Evolutionary conservation across 1,140 invertebrate species (phyloP), one percentile per base, ranked within the genome.

Genomic region (Centruroides sculpturatus): DNA sequence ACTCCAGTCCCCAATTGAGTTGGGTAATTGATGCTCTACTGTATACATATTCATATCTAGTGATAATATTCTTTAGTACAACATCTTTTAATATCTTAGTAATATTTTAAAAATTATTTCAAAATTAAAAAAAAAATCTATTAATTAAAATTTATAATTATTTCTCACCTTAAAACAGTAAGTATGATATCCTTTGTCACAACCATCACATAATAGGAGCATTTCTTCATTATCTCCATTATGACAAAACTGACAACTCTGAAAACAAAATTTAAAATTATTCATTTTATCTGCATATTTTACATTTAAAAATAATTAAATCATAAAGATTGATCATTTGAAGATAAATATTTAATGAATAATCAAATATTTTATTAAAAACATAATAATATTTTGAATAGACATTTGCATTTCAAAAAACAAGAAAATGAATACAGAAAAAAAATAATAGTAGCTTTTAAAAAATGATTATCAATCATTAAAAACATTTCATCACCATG

Each of bases 101-200:
- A 51, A 2, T 12, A 34, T 51, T 51, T 12, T 1, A 51, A 51
- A n/a, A 51, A 12, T 51, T 51, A 51, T 34, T 51, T n/a, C 34
- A 51, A 51, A 51, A 34, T 51, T 51, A 51, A 34, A 51, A 12
- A 34, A 51, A 12, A 12, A 51, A 51, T 51, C 12, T 12, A n/a
- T 51, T 51, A 51, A n/a, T 23, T 23, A n/a, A 51, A 51, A 51
- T 36, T 53, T 0, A 36, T 36, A 5, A 53, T 23, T 23, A 34
- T 23, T 34, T 34, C 4, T 61, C 53, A 65, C 64, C 47, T 92
- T 92, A 79, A 98, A 97, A 78, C 93, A 98, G 73, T 97, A 97
- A 53, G 91, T 97, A 78, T 97, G 94, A 74, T 96, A 97, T 55
- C 93, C 94, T 75, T 91, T 90, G 77, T 98, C 94, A 79, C 94